These are phyloP conservation scores for Aspidoscelis tigris DNA, from an alignment of 2,113 vertebrate species.

Conservation along the genomic window DNA sequence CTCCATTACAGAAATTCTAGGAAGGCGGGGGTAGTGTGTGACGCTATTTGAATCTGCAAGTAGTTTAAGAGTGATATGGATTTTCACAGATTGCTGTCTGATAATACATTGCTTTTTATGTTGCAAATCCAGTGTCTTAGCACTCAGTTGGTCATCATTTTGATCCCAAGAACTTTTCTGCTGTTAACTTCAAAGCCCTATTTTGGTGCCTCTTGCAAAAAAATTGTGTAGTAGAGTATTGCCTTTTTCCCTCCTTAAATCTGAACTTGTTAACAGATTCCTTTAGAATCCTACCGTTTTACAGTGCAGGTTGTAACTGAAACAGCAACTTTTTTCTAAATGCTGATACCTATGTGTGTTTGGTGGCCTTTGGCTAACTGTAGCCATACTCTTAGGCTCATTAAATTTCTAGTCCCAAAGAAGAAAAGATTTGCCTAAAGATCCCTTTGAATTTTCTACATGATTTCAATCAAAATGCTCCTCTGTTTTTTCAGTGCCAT, in stretches of 20 bases:
- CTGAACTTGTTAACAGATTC: not conserved
- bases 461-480: not conserved
- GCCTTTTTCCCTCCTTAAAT: not conserved
- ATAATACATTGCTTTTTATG: not conserved
- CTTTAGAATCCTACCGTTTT: not conserved
- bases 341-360: not conserved
- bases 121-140: fast-evolving
- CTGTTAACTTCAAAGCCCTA: not conserved
- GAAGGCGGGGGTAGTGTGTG: fast-evolving
- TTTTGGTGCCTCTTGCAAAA: fast-evolving
- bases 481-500: not conserved
- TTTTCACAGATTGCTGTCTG: not conserved
- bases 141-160: not conserved
- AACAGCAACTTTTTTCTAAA: not conserved
- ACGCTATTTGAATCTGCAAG: not conserved
- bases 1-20: fast-evolving
- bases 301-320: not conserved
- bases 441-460: not conserved
- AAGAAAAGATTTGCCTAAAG: not conserved
- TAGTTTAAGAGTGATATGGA: too few species aligned
- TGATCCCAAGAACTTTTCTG: not conserved
- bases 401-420: not conserved
- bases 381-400: not conserved
- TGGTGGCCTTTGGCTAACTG: not conserved
- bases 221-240: not conserved